A percentile compares a stretch with the other conserved stretches of the same genome.
phyloP scores from a whole-genome alignment of 2,888 invertebrate genomes.

The Buathra laborator region DNA sequence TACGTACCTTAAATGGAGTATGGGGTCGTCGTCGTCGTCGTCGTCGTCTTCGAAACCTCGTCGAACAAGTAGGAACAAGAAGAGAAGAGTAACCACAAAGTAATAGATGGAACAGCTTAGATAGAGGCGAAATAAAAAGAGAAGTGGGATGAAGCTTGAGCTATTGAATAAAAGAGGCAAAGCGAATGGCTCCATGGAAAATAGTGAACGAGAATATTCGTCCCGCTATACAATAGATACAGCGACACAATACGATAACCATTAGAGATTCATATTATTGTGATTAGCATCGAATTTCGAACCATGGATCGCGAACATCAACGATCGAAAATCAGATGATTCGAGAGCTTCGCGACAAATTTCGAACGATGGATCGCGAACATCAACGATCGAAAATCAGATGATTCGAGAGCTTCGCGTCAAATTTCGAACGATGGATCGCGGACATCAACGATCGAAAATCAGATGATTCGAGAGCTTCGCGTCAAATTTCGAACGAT shows the following conservation, averaged over 20 bases:
- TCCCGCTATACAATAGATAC: too few species aligned
- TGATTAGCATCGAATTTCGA: neutral
- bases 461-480: too few species aligned
- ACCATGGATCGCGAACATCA: too few species aligned
- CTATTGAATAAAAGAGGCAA: constrained; percentile 18
- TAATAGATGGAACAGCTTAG: constrained; percentile 32
- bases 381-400: too few species aligned
- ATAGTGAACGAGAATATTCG: constrained; percentile 10
- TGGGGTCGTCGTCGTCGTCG: constrained; percentile 47
- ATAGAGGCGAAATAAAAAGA: constrained; percentile 39
- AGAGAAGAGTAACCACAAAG: constrained; percentile 38
- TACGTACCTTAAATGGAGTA: constrained; percentile 71
- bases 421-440: neutral
- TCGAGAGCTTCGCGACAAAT: too few species aligned
- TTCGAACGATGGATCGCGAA: too few species aligned
- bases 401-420: too few species aligned
- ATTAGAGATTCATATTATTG: too few species aligned
- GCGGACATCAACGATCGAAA: too few species aligned
- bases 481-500: too few species aligned
- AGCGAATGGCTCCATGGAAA: constrained; percentile 9
- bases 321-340: too few species aligned
- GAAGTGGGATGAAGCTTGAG: constrained; percentile 13
- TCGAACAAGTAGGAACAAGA: constrained; percentile 40
- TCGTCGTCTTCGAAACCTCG: constrained; percentile 34
- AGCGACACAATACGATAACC: neutral